phyloP scores from a whole-genome alignment of 2,797 vertebrate genomes.

The Coendou prehensilis region DNA sequence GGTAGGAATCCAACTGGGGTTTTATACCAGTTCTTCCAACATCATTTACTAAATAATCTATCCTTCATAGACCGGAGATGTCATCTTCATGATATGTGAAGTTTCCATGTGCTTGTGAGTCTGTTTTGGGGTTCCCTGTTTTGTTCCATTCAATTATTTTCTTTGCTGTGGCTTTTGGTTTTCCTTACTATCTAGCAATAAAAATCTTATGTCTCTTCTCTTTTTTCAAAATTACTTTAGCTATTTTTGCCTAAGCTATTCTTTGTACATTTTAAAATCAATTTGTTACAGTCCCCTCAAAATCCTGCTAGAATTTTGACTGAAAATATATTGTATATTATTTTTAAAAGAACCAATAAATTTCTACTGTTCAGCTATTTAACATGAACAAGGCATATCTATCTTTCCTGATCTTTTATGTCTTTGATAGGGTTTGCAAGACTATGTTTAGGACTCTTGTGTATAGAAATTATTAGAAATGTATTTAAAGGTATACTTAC shows the following conservation, averaged over 20 bases:
- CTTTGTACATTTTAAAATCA: background rate
- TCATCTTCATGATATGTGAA: background rate
- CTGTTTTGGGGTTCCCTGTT: background rate
- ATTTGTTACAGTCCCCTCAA: conserved; percentile 33
- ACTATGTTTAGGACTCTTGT: conserved; percentile 1
- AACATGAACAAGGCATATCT: background rate
- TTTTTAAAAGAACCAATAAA: conserved; percentile 38
- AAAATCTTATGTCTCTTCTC: background rate
- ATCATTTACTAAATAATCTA: background rate
- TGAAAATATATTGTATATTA: conserved; percentile 4
- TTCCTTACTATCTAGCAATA: background rate
- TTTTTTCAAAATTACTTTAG: background rate
- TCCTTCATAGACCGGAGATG: background rate
- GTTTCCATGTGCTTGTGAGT: background rate
- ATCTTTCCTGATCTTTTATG: conserved; percentile 15
- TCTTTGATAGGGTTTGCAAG: conserved; percentile 15
- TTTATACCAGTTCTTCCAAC: background rate
- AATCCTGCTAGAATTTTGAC: conserved; percentile 15
- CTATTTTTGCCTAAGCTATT: background rate
- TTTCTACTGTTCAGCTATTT: conserved; percentile 26
- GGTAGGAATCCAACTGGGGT: background rate
- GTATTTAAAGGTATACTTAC: conserved; percentile 30
- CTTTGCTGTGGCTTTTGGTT: conserved; percentile 2
- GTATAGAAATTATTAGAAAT: conserved; percentile 14
- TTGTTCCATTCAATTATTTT: background rate